phyloP scores from a whole-genome alignment of 2,113 vertebrate species.

The Tachycineta bicolor region DNA sequence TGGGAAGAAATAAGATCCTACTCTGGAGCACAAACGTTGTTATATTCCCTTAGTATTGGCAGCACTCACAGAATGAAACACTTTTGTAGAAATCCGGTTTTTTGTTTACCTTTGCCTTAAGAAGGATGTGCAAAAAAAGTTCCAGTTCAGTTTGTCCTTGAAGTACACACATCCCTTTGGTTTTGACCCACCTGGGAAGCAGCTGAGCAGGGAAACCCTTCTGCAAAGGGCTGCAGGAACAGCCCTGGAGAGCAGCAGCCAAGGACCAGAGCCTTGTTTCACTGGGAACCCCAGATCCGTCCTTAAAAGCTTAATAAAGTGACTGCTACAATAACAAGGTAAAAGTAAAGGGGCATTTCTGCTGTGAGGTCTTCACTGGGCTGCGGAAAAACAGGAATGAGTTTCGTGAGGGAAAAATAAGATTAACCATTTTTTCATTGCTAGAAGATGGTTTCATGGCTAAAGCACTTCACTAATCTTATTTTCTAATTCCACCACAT shows the following conservation, averaged over 20 bases:
- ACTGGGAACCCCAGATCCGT: background rate
- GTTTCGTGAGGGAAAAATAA: constrained; percentile 36
- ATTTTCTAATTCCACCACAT: constrained; percentile 55
- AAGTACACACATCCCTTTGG: background rate
- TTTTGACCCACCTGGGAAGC: constrained; percentile 17
- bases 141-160: constrained; percentile 5
- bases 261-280: background rate
- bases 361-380: background rate
- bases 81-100: background rate
- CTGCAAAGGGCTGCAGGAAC: background rate
- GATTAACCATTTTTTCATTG: constrained; percentile 38
- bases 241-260: background rate
- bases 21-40: constrained; percentile 40
- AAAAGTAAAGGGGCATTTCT: constrained; percentile 7
- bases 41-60: background rate
- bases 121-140: background rate
- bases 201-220: background rate
- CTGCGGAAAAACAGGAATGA: constrained; percentile 1
- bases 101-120: constrained; percentile 5
- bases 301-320: constrained; percentile 27
- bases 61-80: background rate
- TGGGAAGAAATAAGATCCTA: constrained; percentile 51
- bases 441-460: constrained; percentile 24
- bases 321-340: background rate
- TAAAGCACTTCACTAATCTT: constrained; percentile 61